phyloP scores from a whole-genome alignment of 1,140 invertebrate species.

The Drosophila seguyi region DNA sequence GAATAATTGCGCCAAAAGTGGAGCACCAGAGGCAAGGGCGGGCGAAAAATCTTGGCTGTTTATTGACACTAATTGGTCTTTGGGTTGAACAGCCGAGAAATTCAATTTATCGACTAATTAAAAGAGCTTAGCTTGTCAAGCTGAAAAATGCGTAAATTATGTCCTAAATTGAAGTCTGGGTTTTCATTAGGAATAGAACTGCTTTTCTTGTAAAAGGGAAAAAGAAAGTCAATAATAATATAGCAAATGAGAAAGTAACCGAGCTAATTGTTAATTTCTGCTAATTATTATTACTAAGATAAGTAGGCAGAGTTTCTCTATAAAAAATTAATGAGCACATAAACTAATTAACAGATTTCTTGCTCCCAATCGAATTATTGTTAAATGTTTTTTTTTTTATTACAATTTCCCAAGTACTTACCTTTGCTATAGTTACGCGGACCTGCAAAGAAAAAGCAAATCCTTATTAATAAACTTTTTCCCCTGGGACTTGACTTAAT shows the following conservation, averaged over 20 bases:
- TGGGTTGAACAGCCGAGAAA: constrained; percentile 34
- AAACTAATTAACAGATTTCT: constrained; percentile 2
- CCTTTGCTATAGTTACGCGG: constrained; percentile 59
- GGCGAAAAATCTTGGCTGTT: constrained; percentile 51
- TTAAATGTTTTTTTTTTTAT: neutral
- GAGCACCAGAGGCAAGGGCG: constrained; percentile 13
- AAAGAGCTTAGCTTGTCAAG: constrained; percentile 17
- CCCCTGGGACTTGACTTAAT: constrained; percentile 13
- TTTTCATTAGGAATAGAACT: neutral
- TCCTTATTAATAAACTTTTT: constrained; percentile 47
- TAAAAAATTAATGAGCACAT: neutral
- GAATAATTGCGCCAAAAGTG: constrained; percentile 62
- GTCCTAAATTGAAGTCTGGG: neutral
- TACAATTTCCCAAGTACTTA: constrained; percentile 37
- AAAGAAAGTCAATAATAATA: neutral
- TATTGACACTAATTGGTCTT: constrained; percentile 68
- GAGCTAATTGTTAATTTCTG: too few relatives aligned
- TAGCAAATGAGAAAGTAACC: neutral
- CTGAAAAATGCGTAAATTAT: constrained; percentile 25
- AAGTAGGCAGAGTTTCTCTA: neutral
- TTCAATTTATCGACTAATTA: constrained; percentile 46
- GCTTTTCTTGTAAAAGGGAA: neutral
- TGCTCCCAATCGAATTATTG: neutral
- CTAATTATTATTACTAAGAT: too few relatives aligned
- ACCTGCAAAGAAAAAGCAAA: constrained; percentile 57